Percentiles rank a stretch among this genome's conserved stretches.
Conservation (phyloP, 2,113 vertebrate genomes). For the Grallaria varia region DNA sequence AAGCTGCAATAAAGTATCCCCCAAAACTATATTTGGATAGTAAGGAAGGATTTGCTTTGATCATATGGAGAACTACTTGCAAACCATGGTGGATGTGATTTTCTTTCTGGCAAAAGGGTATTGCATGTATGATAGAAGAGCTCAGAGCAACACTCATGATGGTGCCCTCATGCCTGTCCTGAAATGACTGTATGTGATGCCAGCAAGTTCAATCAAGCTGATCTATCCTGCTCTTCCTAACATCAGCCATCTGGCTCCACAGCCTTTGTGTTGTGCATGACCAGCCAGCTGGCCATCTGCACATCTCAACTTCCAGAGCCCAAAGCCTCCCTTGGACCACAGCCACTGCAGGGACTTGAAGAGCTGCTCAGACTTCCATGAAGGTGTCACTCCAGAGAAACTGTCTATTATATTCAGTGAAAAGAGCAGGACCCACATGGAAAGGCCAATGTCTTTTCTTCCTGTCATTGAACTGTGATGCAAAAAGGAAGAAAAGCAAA, state of each 20-base stretch:
- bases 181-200: neutral
- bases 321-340: neutral
- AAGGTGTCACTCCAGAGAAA: neutral
- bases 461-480: neutral
- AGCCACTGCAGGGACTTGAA: neutral
- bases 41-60: neutral
- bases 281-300: constrained; percentile 8
- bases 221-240: neutral
- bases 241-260: neutral
- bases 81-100: neutral
- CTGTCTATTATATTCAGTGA: neutral
- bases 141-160: neutral
- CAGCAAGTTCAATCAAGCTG: neutral
- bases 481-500: neutral
- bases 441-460: neutral
- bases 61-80: neutral
- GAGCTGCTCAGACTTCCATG: neutral
- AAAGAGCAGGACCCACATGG: neutral
- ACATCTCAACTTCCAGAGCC: neutral
- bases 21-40: neutral
- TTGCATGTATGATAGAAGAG: neutral
- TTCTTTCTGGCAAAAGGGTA: neutral
- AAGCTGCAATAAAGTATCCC: neutral
- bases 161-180: neutral
- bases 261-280: neutral